Base-by-base conservation (phyloP, 2,797 vertebrate species). In the Artibeus lituratus region DNA sequence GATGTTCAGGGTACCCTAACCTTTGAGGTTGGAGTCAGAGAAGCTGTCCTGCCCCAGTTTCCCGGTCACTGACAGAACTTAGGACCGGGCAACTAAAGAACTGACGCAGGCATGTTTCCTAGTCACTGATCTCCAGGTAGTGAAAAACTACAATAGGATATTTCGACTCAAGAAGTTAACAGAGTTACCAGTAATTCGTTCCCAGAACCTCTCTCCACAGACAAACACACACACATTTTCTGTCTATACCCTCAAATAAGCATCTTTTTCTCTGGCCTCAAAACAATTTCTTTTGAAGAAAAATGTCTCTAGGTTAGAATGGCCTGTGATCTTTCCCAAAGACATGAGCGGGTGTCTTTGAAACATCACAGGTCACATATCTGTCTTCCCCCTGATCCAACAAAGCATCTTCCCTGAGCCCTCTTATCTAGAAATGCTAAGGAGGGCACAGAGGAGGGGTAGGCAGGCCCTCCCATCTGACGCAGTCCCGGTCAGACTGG, bases 321-420 rank as follows among this genome's bases (percentile, higher is more conserved):
- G 47, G 55, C 62, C 77, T 76, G 35, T 82, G 95, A 86, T 93
- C 86, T 80, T 55, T 89, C 81, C 47, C 65, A 76, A 94, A 90
- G 82, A 55, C 87, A 5, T 5, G 39, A 70, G 35, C 11, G 0
- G 29, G 69, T 83, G 62, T 81, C 78, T 84, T 78, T 88, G 86
- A 92, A 81, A 67, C 55, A 55, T 65, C 74, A n/a, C 62, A 35
- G 57, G 80, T 80, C 90, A 62, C 80, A 11, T 81, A 87, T 55
- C 10, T 84, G 39, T 91, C 88, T 88, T 44, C 4, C 10, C 57
- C 44, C 35, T 29, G 44, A 77, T 82, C 74, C 88, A 81, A n/a
- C 59, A 72, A 69, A 65, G 86, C 49, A 5, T 74, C 76, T 89
- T 82, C 73, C 67, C 59, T n/a, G 57, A 73, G 69, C 49, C n/a